Evolutionary conservation across 2,888 invertebrate genomes (phyloP), one percentile per base, ranked within the genome.

Genomic region (Drosophila fungiperda): DNA sequence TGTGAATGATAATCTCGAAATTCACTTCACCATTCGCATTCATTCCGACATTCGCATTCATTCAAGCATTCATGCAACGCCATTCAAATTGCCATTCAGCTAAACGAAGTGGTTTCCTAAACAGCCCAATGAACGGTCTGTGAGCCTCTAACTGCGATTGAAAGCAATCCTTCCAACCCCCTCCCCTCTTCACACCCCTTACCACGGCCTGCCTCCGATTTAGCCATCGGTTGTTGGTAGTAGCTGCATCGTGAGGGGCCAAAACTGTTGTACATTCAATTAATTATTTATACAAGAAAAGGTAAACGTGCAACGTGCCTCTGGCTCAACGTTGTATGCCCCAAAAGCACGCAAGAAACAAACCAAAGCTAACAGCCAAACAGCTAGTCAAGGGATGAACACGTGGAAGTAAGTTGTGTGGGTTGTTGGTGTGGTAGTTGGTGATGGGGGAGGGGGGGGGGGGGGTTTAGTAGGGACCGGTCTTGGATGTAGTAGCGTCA

Each of bases 201-300:
- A 29, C 29, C 4, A 0, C 5, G 1, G 29, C 0, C 5, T 1
- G 29, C 5, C 6, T 29, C 29, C 29, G 29, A 29, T 29, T 29
- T 9, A 23, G 29, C 17, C 26, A 26, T 20, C 23, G 23, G 49
- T 45, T 15, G 40, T 45, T 8, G 12, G 32, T 40, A 15, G 45
- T 45, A 8, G 15, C 23, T 40, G 6, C 35, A 49, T 29, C 49
- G 50, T 32, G 55, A 50, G 36, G 63, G 63, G 68, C 64, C 67
- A 77, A 88, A 88, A 83, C 76, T 86, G 80, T 71, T 86, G 87
- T 84, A 82, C 82, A 90, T 89, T 87, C 87, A 87, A 90, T 87
- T 89, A 90, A 87, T 89, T 90, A 87, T 87, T 87, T 87, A 87
- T 89, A 82, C 84, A 80, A 76, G 77, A 81, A 83, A 89, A 89